Evolutionary conservation across 1,140 invertebrate genomes (phyloP).

Genomic region (Ostrea edulis): DNA sequence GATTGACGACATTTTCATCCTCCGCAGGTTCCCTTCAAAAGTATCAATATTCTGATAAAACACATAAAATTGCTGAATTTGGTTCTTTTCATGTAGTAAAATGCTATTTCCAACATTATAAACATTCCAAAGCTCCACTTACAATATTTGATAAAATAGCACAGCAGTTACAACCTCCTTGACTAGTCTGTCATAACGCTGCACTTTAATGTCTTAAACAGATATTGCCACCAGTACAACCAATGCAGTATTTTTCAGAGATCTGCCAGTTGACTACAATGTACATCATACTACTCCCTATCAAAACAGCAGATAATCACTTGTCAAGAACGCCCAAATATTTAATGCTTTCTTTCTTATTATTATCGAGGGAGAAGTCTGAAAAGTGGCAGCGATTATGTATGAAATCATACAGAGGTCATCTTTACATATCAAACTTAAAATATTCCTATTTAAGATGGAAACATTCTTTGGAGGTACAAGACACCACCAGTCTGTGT

Average conservation of each 20-base stretch:
- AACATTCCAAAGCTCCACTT: background rate
- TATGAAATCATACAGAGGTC: background rate
- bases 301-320: constrained; percentile 13
- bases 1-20: background rate
- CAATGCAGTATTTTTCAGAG: background rate
- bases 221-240: background rate
- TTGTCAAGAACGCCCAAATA: background rate
- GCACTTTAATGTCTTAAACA: background rate
- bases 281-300: background rate
- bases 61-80: background rate
- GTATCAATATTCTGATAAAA: background rate
- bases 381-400: constrained; percentile 9
- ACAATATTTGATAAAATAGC: background rate
- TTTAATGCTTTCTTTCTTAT: constrained; percentile 7
- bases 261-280: background rate
- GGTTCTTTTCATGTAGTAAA: background rate
- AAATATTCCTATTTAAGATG: background rate
- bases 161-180: background rate
- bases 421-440: constrained; percentile 25
- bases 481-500: background rate
- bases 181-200: background rate
- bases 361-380: background rate
- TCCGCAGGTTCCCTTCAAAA: background rate
- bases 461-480: background rate
- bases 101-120: background rate